Evolutionary conservation across 2,888 invertebrate genomes (phyloP).

Genomic region (Luperina nickerlii): DNA sequence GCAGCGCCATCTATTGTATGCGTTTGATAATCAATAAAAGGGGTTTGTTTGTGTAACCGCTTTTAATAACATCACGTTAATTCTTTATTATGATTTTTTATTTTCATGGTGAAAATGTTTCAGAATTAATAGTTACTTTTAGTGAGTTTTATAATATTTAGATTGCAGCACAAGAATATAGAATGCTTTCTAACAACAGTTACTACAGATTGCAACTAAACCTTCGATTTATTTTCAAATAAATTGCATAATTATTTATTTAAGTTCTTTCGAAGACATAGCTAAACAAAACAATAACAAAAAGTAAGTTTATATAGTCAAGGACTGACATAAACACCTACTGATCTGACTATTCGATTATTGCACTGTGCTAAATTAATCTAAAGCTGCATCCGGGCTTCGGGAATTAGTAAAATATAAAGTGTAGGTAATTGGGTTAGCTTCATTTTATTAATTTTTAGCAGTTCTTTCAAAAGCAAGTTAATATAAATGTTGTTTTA

Average conservation of each 20-base stretch:
- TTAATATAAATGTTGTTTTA: conserved; percentile 50
- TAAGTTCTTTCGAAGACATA: neutral
- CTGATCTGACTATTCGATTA: neutral
- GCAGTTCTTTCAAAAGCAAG: conserved; percentile 33
- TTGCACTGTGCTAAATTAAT: neutral
- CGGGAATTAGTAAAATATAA: neutral
- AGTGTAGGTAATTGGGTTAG: neutral
- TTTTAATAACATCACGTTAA: conserved; percentile 64
- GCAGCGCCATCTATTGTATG: conserved; percentile 89
- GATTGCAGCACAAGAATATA: neutral
- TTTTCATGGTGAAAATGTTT: conserved; percentile 6
- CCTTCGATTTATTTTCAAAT: neutral
- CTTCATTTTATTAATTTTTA: conserved; percentile 37
- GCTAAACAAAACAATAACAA: neutral
- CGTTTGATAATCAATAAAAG: conserved; percentile 87
- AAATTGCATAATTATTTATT: neutral
- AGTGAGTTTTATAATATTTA: neutral
- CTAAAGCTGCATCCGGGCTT: neutral
- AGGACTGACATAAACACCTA: neutral
- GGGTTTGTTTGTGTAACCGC: conserved; percentile 72
- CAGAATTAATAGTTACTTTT: neutral
- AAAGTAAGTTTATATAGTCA: neutral
- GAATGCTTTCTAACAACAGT: neutral
- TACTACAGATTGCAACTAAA: no score
- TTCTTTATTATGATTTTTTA: conserved; percentile 36